Base-by-base conservation (phyloP, 2,888 invertebrate genomes). In the Cylindroiulus punctatus region DNA sequence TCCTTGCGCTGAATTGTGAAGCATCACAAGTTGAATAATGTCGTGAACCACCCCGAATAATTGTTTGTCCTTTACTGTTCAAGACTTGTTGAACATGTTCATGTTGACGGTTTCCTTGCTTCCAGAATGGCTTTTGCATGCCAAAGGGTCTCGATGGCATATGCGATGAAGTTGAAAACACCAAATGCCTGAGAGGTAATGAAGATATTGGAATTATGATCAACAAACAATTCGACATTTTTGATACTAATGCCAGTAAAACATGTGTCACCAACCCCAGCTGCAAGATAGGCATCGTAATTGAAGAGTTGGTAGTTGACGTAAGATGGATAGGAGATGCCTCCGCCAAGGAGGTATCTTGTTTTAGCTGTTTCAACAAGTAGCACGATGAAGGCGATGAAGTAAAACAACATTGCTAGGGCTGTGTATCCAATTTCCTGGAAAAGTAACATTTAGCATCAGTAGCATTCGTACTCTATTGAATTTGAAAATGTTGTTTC, bases 371-470 rank as follows among this genome's bases (percentile, higher is more conserved):
- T 88, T 81, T 88, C 92, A 0, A 94, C 93, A 89, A 97, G 92
- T 90, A 96, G 94, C 36, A 95, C 94, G 88, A 97, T 95, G 91
- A 96, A 96, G 0, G 94, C 96, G 88, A 96, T 94, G 89, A 94
- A 92, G 91, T 96, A 96, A 88, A 95, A 91, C 30, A 95, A 90
- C 0, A 95, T 93, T 89, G 94, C 93, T 88, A 95, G 92, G 52
- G 92, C 93, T 17, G 95, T 95, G 90, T 96, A 95, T 87, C 96
- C 91, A 89, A 96, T 91, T 92, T 97, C 97, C 97, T 97, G 92
- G 12, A 89, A 88, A 93, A 36, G 36, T 36, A 7, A 36, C 36
- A 36, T 36, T 36, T 36, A 36, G 36, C 36, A 36, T 36, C 7
- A 36, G n/a, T n/a, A n/a, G n/a, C n/a, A n/a, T n/a, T n/a, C n/a